Percentiles rank a stretch among this genome's conserved stretches.
These are phyloP conservation scores for Drosophila lacicola DNA, from an alignment of 2,888 invertebrate species.

Conservation along the genomic window DNA sequence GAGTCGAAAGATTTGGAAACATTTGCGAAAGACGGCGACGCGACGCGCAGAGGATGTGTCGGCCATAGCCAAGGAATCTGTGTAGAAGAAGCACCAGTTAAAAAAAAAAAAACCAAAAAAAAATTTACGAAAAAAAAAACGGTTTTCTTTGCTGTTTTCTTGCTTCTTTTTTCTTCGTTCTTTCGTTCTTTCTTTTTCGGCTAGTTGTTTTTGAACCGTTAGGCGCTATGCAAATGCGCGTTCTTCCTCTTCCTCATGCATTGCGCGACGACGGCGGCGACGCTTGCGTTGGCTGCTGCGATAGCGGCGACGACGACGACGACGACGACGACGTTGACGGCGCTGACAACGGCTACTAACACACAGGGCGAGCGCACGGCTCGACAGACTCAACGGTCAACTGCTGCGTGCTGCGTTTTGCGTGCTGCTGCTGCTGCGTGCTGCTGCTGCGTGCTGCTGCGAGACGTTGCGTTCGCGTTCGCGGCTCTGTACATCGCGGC, in stretches of 20 bases:
- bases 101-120: conserved; percentile 48
- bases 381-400: conserved; percentile 23
- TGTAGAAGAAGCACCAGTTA: conserved; percentile 23
- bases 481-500: conserved; percentile 84
- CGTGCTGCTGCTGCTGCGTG: conserved; percentile 25
- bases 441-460: conserved; percentile 56
- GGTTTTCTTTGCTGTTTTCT: neutral
- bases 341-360: conserved; percentile 33
- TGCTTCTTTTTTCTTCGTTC: neutral
- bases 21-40: conserved; percentile 2
- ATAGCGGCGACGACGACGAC: neutral
- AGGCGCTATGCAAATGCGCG: conserved; percentile 49
- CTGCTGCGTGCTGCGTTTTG: conserved; percentile 42
- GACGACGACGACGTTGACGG: conserved; percentile 15
- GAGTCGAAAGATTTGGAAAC: conserved; percentile 14
- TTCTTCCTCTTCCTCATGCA: conserved; percentile 49
- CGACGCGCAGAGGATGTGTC: conserved; percentile 11
- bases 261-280: conserved; percentile 29
- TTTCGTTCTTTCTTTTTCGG: conserved; percentile 13
- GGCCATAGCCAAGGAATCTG: conserved; percentile 21
- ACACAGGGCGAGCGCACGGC: conserved; percentile 27
- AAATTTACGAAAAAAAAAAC: conserved; percentile 4
- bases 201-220: conserved; percentile 42
- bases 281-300: too few species aligned
- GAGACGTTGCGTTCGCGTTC: conserved; percentile 71